Base-by-base conservation (phyloP, 2,113 vertebrate genomes). In the Fulmarus glacialis region DNA sequence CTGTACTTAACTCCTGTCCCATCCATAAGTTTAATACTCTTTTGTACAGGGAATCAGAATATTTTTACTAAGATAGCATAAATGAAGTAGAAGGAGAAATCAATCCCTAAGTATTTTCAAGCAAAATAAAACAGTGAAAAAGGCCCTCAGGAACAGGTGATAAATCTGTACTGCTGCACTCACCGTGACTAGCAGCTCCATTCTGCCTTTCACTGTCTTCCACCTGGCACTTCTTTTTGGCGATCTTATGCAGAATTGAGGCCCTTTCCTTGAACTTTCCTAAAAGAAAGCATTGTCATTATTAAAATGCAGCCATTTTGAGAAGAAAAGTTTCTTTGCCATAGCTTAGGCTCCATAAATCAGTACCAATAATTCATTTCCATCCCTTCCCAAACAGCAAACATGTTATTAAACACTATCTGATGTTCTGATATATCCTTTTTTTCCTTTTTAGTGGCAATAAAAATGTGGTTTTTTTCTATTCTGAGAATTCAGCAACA, bases 211-310 rank as follows among this genome's bases (percentile, higher is more conserved):
- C 99, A 14, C 98, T 98, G 93, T 99, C 99, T 90, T 99, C 99
- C 87, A 99, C 99, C 89, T 99, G 99, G 96, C 99, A 99, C 97
- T 99, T 99, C 98, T 99, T 99, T 98, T 99, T 99, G 86, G 99
- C 99, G 4, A 99, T 99, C 98, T 99, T 99, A 97, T 99, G 99
- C 77, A 99, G 99, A 96, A 99, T 99, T 82, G 99, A 99, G 4
- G 99, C 99, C 94, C 99, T 99, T 98, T 99, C 99, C 92, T 99
- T 99, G 97, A 99, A 99, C 94, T 99, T 99, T 92, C 99, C 99
- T 99, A 98, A 82, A 99, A 96, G 22, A 93, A 93, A 97, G 71
- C 13, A 90, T 77, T 77, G 8, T 23, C 12, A 58, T 60, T 94
- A 87, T 94, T 92, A 86, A 83, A 93, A 89, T n/a, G 36, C 7